Evolutionary conservation across 1,140 invertebrate genomes (phyloP).

Genomic region (Atta texana): DNA sequence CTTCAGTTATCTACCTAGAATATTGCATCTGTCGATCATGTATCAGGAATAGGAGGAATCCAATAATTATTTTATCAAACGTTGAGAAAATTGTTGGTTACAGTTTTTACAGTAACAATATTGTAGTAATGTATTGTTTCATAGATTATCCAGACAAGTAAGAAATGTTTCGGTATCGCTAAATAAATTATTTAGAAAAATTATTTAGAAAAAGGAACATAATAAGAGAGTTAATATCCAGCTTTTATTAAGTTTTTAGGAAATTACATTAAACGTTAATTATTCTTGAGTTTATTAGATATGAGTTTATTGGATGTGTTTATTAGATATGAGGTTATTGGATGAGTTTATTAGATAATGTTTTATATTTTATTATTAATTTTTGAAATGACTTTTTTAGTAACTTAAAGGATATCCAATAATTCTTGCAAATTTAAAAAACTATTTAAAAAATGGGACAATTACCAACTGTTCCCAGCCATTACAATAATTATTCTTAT

Average conservation of each 20-base stretch:
- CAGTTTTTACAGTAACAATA: background rate
- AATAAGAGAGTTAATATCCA: background rate
- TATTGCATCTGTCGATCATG: constrained; percentile 20
- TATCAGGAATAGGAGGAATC: background rate
- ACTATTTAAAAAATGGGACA: background rate
- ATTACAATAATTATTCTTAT: background rate
- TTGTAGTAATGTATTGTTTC: background rate
- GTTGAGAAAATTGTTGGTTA: background rate
- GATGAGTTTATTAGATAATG: background rate
- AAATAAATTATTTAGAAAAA: constrained; percentile 40
- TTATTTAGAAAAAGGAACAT: background rate
- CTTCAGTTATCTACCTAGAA: constrained; percentile 9
- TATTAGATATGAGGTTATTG: too few relatives aligned
- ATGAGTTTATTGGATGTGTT: background rate
- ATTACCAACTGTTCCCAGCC: background rate
- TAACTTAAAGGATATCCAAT: background rate
- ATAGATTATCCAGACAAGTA: background rate
- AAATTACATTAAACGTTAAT: background rate
- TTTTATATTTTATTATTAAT: background rate
- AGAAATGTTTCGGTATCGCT: background rate
- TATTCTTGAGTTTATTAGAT: background rate
- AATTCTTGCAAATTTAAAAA: background rate
- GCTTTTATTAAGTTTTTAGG: background rate
- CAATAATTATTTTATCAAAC: background rate
- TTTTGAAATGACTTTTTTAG: background rate